Percentiles rank a stretch among this genome's conserved stretches.
Evolutionary conservation across 2,797 vertebrate genomes (phyloP).

Genomic region (Psittacula derbiana): DNA sequence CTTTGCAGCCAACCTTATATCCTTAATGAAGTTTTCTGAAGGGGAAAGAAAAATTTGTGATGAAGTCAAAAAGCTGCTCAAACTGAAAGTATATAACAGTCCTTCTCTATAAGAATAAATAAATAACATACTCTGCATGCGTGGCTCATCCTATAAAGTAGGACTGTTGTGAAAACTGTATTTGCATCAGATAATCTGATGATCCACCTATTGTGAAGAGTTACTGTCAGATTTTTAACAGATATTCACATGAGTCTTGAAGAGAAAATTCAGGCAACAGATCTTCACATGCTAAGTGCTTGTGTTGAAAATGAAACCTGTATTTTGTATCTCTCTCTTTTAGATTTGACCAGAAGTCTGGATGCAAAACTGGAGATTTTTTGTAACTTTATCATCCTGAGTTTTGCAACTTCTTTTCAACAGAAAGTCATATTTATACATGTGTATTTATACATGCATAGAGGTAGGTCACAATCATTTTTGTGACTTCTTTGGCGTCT

Average conservation of each 20-base stretch:
- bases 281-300: background rate
- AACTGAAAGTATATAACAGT: background rate
- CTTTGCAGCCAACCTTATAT: background rate
- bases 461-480: background rate
- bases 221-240: background rate
- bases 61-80: background rate
- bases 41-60: background rate
- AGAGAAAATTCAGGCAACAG: background rate
- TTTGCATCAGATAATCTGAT: background rate
- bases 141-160: background rate
- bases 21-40: background rate
- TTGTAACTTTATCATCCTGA: background rate
- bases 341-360: background rate
- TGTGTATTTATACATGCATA: fast-evolving
- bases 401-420: background rate
- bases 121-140: background rate
- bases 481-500: background rate
- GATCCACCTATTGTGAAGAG: background rate
- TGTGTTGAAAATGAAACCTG: background rate
- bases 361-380: background rate
- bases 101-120: background rate
- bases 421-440: background rate
- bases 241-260: background rate
- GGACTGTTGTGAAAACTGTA: background rate
- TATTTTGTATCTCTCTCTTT: background rate